phyloP scores from a whole-genome alignment of 2,888 invertebrate genomes.

The Unio delphinus region DNA sequence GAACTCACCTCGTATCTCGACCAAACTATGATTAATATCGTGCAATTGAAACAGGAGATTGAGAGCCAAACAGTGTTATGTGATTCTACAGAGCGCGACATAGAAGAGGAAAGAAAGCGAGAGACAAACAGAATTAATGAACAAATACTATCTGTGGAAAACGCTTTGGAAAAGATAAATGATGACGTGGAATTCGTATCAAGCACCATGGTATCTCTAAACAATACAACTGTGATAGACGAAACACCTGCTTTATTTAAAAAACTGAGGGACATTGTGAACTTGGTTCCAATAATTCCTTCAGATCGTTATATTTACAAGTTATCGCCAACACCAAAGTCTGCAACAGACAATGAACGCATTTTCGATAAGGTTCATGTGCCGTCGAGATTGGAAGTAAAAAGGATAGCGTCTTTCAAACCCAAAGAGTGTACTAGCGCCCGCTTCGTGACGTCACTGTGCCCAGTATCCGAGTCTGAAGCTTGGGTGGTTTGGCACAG shows the following conservation, averaged over 20 bases:
- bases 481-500: slow-evolving; percentile 3
- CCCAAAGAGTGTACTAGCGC: slow-evolving; percentile 1
- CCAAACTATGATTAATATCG: too few species aligned
- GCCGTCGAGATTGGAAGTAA: slow-evolving; percentile 4
- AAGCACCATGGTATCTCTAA: neutral
- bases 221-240: neutral
- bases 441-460: slow-evolving; percentile 2
- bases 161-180: too few species aligned
- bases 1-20: too few species aligned
- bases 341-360: too few species aligned
- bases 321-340: neutral
- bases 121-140: neutral
- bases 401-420: neutral
- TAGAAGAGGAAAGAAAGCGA: neutral
- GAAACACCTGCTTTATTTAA: neutral
- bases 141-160: neutral
- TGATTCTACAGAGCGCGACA: neutral
- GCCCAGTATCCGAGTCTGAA: neutral
- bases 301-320: slow-evolving; percentile 1
- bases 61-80: neutral
- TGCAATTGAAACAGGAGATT: too few species aligned
- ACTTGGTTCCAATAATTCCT: neutral
- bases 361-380: neutral
- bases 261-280: neutral
- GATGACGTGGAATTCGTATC: too few species aligned